A percentile compares a stretch with the other conserved stretches of the same genome.
phyloP scores from a whole-genome alignment of 2,888 invertebrate genomes.

The Acrocyrtus sp. region DNA sequence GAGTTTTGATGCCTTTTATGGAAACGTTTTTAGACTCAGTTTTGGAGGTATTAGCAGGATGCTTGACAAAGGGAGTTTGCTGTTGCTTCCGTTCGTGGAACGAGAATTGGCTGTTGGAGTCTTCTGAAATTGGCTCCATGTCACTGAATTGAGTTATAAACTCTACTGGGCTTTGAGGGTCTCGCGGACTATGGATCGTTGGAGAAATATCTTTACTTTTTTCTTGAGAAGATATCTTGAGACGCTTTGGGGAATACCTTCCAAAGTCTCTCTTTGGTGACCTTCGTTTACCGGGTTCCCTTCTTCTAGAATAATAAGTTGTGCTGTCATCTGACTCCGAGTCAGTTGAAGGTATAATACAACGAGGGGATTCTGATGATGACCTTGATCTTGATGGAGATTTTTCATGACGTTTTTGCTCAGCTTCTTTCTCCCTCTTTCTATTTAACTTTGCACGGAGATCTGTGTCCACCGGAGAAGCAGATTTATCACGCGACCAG shows the following conservation, averaged over 20 bases:
- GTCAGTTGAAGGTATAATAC: not conserved
- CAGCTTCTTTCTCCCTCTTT: not conserved
- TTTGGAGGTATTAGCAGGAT: not conserved
- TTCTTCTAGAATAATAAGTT: slow-evolving; percentile 9
- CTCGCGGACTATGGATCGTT: too few species aligned
- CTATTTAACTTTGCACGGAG: not conserved
- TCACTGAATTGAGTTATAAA: slow-evolving; percentile 47
- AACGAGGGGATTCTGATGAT: not conserved
- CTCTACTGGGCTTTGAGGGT: slow-evolving; percentile 38
- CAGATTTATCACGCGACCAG: not conserved
- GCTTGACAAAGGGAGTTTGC: not conserved
- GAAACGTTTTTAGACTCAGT: slow-evolving; percentile 10
- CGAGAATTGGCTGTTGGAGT: slow-evolving; percentile 19
- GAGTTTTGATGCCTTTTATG: not conserved
- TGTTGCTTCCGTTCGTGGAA: not conserved
- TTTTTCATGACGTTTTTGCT: not conserved
- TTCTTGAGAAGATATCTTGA: not conserved
- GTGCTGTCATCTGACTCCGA: slow-evolving; percentile 17
- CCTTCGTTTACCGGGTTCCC: slow-evolving; percentile 11
- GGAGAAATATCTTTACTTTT: not conserved
- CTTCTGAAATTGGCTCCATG: slow-evolving; percentile 38
- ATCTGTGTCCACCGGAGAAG: not conserved
- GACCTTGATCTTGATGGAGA: not conserved
- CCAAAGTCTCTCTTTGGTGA: slow-evolving; percentile 22
- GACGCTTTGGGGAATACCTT: slow-evolving; percentile 17